Evolutionary conservation across 2,113 vertebrate species (phyloP), one percentile per base, ranked within the genome.

Genomic region (Carollia perspicillata): DNA sequence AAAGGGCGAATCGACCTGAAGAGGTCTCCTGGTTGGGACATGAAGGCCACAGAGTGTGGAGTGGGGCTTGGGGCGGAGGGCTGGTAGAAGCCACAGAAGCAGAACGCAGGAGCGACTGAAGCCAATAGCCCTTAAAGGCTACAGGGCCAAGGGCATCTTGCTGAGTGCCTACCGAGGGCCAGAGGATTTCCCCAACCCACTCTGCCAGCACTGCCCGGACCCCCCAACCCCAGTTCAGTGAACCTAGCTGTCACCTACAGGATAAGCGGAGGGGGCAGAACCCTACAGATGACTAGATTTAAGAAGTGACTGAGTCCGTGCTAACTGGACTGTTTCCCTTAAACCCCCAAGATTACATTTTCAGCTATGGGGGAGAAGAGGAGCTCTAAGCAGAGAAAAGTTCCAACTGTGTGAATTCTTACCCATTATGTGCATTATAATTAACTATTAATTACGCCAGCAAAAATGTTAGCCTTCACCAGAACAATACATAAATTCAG

Each of bases 401-500:
- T 79, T 68, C 63, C 37, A 68, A 47, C 22, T 47, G 22, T 47
- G 30, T 85, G 68, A 53, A 40, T 69, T 72, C 28, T 12, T 75
- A 33, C 33, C 55, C 22, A 17, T 42, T 66, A 22, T 26, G 83
- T 49, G 13, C 80, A 71, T 60, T 69, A 88, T 77, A 51, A 77
- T n/a, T 22, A 89, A 58, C 22, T 90, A 66, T 60, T 65, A 88
- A 65, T 53, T 75, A 84, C 81, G 77, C 7, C 33, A 71, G 44
- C 20, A 84, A 71, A 81, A 80, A 35, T 0, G 37, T 44, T 78
- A 85, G 47, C 22, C 16, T 72, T 79, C 22, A 63, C 20, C 37
- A 28, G 55, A 71, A 51, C 55, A 91, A 85, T 72, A 69, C 84
- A 49, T 44, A 81, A 83, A 23, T n/a, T 42, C 58, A 75, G 77